Conservation (phyloP, 2,113 vertebrate genomes). For the Melanostigma gelatinosum region DNA sequence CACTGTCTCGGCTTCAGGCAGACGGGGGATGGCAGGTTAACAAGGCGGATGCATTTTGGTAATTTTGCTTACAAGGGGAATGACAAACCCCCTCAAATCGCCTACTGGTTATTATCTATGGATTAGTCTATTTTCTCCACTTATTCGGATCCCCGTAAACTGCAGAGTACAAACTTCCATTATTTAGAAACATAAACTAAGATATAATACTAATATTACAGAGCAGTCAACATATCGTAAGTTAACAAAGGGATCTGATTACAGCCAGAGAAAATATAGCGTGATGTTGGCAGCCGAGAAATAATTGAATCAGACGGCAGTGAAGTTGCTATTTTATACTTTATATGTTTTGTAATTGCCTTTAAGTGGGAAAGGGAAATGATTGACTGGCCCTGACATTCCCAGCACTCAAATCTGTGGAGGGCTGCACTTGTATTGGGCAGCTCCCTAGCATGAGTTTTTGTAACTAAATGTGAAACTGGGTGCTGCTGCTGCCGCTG, state of each 20-base stretch:
- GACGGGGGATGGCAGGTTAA: not conserved
- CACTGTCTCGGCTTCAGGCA: not conserved
- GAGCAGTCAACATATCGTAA: not conserved
- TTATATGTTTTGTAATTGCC: conserved; percentile 15
- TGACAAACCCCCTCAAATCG: not conserved
- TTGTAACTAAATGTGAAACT: conserved; percentile 6
- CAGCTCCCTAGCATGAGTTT: not conserved
- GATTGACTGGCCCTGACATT: conserved; percentile 8
- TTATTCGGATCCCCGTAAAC: not conserved
- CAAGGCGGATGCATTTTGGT: not conserved
- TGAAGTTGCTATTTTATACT: not conserved
- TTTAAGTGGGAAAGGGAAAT: not conserved
- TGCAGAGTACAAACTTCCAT: not conserved
- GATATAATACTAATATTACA: not conserved
- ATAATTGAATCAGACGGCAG: not conserved
- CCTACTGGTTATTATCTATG: not conserved
- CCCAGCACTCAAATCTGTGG: not conserved
- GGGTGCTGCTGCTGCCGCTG: conserved; percentile 3
- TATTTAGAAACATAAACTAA: not conserved
- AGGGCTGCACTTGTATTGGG: not conserved
- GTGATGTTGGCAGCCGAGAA: not conserved
- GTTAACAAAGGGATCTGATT: not conserved
- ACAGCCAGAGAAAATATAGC: not conserved
- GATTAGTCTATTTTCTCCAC: not conserved
- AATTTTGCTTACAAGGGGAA: not conserved